phyloP scores from a whole-genome alignment of 1,140 invertebrate species.

The Maniola jurtina region DNA sequence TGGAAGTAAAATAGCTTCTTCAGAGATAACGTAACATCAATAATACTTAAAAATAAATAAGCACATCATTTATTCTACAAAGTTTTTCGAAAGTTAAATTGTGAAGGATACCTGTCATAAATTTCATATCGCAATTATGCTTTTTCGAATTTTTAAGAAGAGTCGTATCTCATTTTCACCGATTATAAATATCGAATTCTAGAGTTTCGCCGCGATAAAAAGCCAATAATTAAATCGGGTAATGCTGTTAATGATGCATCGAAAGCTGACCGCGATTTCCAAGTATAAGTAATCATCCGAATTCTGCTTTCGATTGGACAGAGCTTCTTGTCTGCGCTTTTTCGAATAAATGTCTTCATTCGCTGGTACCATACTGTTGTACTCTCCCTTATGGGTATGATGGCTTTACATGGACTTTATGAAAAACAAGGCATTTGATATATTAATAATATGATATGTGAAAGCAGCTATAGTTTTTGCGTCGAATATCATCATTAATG shows the following conservation, averaged over 20 bases:
- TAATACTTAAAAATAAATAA: too few relatives aligned
- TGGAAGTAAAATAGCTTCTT: too few relatives aligned
- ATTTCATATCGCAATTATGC: background rate
- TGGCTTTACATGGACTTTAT: conserved; percentile 34
- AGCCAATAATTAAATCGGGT: conserved; percentile 62
- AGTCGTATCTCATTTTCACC: background rate
- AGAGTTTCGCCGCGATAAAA: conserved; percentile 45
- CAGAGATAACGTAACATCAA: too few relatives aligned
- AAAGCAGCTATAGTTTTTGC: conserved; percentile 20
- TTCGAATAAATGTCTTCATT: conserved; percentile 74
- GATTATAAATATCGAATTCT: conserved; percentile 27
- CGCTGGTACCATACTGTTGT: conserved; percentile 19
- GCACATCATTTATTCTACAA: too few relatives aligned
- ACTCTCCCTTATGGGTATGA: conserved; percentile 47
- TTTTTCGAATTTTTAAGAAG: background rate
- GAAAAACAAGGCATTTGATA: conserved; percentile 35
- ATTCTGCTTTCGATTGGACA: conserved; percentile 61
- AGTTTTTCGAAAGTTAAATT: too few relatives aligned
- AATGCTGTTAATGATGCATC: conserved; percentile 70
- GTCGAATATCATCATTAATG: conserved; percentile 9
- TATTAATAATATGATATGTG: conserved; percentile 38
- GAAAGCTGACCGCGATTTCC: conserved; percentile 62
- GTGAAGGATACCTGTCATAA: background rate
- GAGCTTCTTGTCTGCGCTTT: conserved; percentile 52
- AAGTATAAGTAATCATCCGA: conserved; percentile 72